These are phyloP conservation scores for Pelosia muscerda DNA, from an alignment of 2,888 invertebrate species.

Conservation along the genomic window DNA sequence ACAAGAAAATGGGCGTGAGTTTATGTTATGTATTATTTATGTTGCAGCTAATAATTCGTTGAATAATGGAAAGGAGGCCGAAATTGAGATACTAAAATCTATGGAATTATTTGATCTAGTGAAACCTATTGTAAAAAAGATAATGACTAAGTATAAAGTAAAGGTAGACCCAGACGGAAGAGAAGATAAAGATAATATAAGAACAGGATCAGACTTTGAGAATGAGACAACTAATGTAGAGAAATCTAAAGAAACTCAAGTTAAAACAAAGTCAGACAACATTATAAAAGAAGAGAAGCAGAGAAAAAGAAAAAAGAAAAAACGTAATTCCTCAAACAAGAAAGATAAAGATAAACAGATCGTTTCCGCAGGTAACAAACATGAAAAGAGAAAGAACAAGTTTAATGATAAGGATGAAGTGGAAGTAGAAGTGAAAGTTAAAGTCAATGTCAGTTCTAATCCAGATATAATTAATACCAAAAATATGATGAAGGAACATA, in stretches of 20 bases:
- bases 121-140: constrained; percentile 7
- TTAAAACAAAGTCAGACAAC: background rate
- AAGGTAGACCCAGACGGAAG: background rate
- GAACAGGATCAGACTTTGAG: background rate
- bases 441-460: background rate
- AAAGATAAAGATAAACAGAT: too few relatives aligned
- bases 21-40: too few relatives aligned
- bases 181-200: background rate
- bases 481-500: background rate
- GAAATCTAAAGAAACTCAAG: background rate
- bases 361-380: too few relatives aligned
- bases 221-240: background rate
- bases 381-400: background rate
- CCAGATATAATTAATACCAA: background rate
- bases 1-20: too few relatives aligned
- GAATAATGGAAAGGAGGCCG: background rate
- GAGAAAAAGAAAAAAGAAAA: background rate
- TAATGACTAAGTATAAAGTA: constrained; percentile 2
- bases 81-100: background rate
- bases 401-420: background rate
- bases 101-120: constrained; percentile 3
- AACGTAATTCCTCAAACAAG: background rate
- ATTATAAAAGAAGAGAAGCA: background rate
- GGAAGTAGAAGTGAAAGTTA: background rate
- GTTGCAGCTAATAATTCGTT: background rate